Evolutionary conservation across 2,888 invertebrate genomes (phyloP).

Genomic region (Netelia fuscicornis): DNA sequence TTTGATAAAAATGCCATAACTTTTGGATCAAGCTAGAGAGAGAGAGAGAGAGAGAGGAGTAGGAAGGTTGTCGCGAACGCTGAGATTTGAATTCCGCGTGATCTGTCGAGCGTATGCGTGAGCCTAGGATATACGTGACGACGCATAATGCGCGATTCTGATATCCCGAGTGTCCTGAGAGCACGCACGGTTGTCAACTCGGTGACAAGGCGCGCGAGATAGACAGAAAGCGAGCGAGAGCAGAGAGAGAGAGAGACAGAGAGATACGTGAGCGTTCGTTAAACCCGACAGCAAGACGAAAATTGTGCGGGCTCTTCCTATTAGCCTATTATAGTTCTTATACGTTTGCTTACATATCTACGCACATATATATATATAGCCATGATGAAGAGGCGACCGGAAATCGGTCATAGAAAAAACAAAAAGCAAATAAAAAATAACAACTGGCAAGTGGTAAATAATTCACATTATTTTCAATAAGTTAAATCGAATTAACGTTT

Average conservation of each 20-base stretch:
- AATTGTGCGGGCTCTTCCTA: slow-evolving; percentile 15
- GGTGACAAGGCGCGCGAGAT: slow-evolving; percentile 47
- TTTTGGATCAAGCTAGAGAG: neutral
- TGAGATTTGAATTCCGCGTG: slow-evolving; percentile 72
- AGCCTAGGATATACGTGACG: slow-evolving; percentile 76
- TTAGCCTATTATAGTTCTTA: slow-evolving; percentile 25
- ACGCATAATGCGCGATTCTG: slow-evolving; percentile 77
- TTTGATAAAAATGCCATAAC: neutral
- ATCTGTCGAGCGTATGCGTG: slow-evolving; percentile 74
- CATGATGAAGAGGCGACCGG: slow-evolving; percentile 35
- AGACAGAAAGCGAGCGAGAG: neutral
- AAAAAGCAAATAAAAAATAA: slow-evolving; percentile 39
- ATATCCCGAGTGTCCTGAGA: slow-evolving; percentile 70
- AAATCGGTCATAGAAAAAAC: slow-evolving; percentile 53
- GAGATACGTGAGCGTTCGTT: slow-evolving; percentile 53
- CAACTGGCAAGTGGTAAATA: neutral
- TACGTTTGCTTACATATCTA: neutral
- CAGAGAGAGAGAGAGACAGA: neutral
- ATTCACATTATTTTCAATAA: neutral
- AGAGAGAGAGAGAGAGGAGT: neutral
- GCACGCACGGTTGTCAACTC: slow-evolving; percentile 75
- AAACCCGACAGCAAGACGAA: slow-evolving; percentile 46
- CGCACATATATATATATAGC: neutral
- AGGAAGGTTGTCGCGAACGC: slow-evolving; percentile 22
- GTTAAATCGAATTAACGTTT: too few relatives aligned